Conservation (phyloP, 2,113 vertebrate genomes). For the Erythrocebus patas region DNA sequence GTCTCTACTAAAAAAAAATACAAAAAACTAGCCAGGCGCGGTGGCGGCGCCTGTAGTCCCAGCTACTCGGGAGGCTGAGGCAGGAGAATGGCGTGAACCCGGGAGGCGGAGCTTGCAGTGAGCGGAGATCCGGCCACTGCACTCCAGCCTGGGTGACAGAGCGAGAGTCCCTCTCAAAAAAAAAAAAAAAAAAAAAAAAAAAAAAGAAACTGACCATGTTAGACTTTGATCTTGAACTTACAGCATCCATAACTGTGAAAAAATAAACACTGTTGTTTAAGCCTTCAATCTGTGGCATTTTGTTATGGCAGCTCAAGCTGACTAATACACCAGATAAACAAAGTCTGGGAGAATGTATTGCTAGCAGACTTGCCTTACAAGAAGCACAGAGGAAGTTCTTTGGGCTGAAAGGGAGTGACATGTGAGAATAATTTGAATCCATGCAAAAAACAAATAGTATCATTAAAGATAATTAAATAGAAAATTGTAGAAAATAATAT, state of each 20-base stretch:
- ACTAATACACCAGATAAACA: neutral
- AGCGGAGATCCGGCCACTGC: too few relatives aligned
- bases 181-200: too few relatives aligned
- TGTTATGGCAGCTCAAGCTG: neutral
- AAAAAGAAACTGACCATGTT: neutral
- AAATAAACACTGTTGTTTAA: neutral
- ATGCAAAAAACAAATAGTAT: neutral
- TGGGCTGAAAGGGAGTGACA: neutral
- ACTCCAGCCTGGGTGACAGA: too few relatives aligned
- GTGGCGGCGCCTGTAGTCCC: too few relatives aligned
- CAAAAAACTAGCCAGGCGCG: too few relatives aligned
- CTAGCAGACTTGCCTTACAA: neutral
- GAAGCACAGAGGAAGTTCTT: neutral
- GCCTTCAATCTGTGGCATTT: neutral
- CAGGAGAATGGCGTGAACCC: too few relatives aligned
- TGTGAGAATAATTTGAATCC: neutral
- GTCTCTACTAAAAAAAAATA: too few relatives aligned
- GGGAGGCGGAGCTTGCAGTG: too few relatives aligned
- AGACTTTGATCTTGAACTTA: neutral
- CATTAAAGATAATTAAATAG: neutral
- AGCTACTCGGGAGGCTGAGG: too few relatives aligned
- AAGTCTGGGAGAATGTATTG: neutral
- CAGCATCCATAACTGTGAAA: neutral
- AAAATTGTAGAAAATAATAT: neutral
- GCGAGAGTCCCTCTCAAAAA: too few relatives aligned